Conservation (phyloP, 2,888 invertebrate genomes). For the Drosophila pegasa region DNA sequence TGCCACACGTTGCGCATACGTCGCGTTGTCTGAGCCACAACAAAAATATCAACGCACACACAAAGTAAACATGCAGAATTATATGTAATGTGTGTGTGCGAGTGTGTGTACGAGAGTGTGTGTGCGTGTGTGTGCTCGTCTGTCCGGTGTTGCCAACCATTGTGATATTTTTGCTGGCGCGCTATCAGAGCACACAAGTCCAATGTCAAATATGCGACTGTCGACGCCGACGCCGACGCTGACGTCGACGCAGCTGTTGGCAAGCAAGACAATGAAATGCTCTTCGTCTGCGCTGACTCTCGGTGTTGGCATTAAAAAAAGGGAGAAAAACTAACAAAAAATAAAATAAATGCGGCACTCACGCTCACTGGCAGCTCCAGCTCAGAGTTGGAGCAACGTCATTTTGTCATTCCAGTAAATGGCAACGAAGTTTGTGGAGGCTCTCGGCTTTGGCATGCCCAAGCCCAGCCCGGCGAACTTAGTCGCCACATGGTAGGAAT, state of each 20-base stretch:
- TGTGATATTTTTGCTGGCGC: slow-evolving; percentile 75
- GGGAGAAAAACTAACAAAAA: slow-evolving; percentile 7
- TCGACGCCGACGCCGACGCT: slow-evolving; percentile 12
- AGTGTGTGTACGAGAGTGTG: slow-evolving; percentile 30
- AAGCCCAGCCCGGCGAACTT: slow-evolving; percentile 39
- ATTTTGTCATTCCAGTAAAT: slow-evolving; percentile 69
- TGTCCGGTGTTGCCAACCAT: slow-evolving; percentile 71
- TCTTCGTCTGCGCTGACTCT: slow-evolving; percentile 61
- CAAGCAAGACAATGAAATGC: slow-evolving; percentile 79
- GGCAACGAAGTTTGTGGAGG: slow-evolving; percentile 57
- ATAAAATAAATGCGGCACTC: slow-evolving; percentile 64
- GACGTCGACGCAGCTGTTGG: slow-evolving; percentile 56
- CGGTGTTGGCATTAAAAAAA: slow-evolving; percentile 60
- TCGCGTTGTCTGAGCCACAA: slow-evolving; percentile 52
- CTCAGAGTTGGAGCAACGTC: slow-evolving; percentile 59
- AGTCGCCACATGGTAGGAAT: slow-evolving; percentile 67
- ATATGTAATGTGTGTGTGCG: slow-evolving; percentile 40
- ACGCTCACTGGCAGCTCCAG: slow-evolving; percentile 42
- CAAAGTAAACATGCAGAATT: slow-evolving; percentile 76
- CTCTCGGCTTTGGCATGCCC: slow-evolving; percentile 15
- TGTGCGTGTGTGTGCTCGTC: slow-evolving; percentile 31
- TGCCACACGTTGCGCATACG: slow-evolving; percentile 72
- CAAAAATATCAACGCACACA: slow-evolving; percentile 51
- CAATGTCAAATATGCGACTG: slow-evolving; percentile 76
- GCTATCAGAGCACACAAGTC: slow-evolving; percentile 73